Base-by-base conservation (phyloP, 2,113 vertebrate genomes). In the Zosterops lateralis region DNA sequence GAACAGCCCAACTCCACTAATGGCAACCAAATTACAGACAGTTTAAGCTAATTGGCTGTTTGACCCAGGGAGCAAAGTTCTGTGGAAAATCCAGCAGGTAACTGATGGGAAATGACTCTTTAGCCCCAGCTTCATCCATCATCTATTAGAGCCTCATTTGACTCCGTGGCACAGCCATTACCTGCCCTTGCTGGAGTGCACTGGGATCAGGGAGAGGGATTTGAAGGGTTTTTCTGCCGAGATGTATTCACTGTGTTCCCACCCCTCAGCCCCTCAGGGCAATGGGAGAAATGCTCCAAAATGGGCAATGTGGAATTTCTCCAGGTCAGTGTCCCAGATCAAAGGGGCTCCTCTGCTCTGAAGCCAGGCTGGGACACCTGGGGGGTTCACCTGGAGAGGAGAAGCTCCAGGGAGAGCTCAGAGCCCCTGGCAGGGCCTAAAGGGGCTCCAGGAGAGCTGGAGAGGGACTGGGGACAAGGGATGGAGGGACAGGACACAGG, bases 301-400 rank as follows among this genome's bases (percentile, higher is more conserved):
- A 40, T 0, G 1, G 51, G 51, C 14, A 42, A 42, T 1, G 0
- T 1, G 1, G 10, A 19, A 54, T 7, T 15, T 64, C 36, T 65
- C 16, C 3, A 3, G 44, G 28, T 9, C 25, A 22, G 14, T 1
- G 3, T 2, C 13, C 36, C 47, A 9, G 58, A 57, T 24, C 36
- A 13, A 4, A 51, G 50, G 26, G 32, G 21, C 1, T 4, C 14
- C 66, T 28, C 34, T 64, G 84, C 65, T 21, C 57, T 36, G 66
- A 13, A 17, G 57, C 0, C 66, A 57, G 50, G 14, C 50, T 64
- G 57, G 47, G 57, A 1, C 0, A 0, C 19, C 3, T 26, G 57
- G 40, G 34, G 48, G 1, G 0, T 0, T 26, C 66, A 48, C 7
- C 19, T 57, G 85, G 31, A 26, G 6, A 42, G 4, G 34, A 15